Evolutionary conservation across 2,888 invertebrate genomes (phyloP), one percentile per base, ranked within the genome.

Genomic region (Pomacea canaliculata): DNA sequence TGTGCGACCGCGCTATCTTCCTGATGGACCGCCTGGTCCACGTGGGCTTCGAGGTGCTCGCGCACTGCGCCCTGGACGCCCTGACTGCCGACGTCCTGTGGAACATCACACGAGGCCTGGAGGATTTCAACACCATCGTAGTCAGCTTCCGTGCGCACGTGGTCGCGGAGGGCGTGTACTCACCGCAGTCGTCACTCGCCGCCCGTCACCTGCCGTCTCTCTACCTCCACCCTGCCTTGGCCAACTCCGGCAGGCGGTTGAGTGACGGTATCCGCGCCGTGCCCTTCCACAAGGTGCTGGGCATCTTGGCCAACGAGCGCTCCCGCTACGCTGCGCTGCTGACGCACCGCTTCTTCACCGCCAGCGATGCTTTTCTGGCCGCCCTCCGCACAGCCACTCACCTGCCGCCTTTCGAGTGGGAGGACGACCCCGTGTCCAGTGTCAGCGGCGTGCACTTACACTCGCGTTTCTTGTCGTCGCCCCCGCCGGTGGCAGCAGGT

Each of bases 81-180:
- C 74, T 89, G 37, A 87, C 87, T 3, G 87, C 88, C 59, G 89
- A 90, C 77, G 84, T 88, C 73, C 82, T 90, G 69, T 90, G 90
- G 89, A 88, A 87, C 73, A 86, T 90, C 67, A 86, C 88, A 8
- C 83, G 90, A 8, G 91, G 90, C 19, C 78, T 91, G 18, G 91
- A 91, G 79, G 90, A 90, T 70, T 89, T 88, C 77, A 90, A 90
- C 78, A 85, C 84, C 73, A 86, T 90, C 48, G 83, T 88, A n/a
- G 82, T 81, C 62, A 80, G 84, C 27, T 81, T 84, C 56, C 82
- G 83, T 62, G 82, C 70, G 63, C 74, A 74, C 48, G 51, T 71
- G 51, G 56, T 56, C 8, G 70, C 60, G 37, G 72, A 73, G 19
- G 67, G 76, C n/a, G 59, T 73, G 59, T 69, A 76, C 48, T 65